Conservation (phyloP, 2,888 invertebrate species). For the Scelioninae gen. 1 region DNA sequence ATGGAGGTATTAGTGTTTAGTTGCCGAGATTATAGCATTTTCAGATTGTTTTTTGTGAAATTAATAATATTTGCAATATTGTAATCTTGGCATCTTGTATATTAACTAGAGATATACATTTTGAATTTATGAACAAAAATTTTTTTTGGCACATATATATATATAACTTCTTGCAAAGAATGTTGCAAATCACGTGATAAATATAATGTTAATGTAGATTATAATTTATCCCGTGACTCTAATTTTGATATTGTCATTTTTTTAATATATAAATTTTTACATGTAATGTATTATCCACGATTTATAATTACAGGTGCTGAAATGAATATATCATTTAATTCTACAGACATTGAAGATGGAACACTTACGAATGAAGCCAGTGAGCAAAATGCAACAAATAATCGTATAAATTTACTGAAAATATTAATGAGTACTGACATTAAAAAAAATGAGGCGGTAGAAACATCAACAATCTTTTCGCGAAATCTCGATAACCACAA, state of each 20-base stretch:
- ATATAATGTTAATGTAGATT: not conserved
- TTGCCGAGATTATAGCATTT: no score
- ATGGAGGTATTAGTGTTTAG: no score
- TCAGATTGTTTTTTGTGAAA: no score
- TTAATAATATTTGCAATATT: no score
- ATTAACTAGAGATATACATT: no score
- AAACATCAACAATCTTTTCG: conserved; percentile 10
- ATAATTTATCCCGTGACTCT: no score
- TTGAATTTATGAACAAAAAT: no score
- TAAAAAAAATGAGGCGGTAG: not conserved
- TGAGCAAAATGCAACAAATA: conserved; percentile 4
- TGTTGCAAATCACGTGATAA: not conserved
- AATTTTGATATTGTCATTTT: no score
- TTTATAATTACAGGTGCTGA: not conserved
- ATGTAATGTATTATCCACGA: no score
- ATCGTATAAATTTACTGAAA: conserved; percentile 12
- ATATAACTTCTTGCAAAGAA: not conserved
- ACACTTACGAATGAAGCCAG: not conserved
- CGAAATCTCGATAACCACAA: conserved; percentile 2
- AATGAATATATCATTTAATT: not conserved
- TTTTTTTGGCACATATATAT: no score
- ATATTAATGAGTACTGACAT: not conserved
- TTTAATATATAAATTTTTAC: no score
- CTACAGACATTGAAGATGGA: conserved; percentile 10
- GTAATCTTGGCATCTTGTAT: no score